Base-by-base conservation (phyloP, 2,888 invertebrate genomes). In the Acanthosepion lycidas region DNA sequence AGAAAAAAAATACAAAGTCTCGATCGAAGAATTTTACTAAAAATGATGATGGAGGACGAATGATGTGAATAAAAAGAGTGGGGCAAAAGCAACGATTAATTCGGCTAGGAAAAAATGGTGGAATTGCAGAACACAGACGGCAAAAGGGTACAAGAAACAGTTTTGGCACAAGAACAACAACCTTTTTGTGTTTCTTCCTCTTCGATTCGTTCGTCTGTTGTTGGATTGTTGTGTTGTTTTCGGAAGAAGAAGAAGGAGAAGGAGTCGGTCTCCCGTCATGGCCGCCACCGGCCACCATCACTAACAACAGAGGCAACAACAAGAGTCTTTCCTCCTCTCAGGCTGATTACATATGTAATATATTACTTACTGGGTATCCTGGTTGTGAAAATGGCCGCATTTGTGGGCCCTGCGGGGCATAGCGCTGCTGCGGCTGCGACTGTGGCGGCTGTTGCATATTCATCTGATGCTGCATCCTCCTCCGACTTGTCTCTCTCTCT, bases 371-470 rank as follows among this genome's bases (percentile, higher is more conserved):
- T 64, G 96, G 95, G 92, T 96, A 96, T 93, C 96, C 96, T 51
- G 96, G 95, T 95, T 96, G 96, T 91, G 95, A 95, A 95, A 95
- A 96, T n/a, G 96, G 96, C 93, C 96, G 95, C 96, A 96, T 96
- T 26, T 95, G 96, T 91, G 96, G 96, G 49, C 96, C 96, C 91
- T 95, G 96, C 6, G 95, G 95, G 6, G 96, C 95, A 94, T 95
- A 96, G 93, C 96, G 94, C 94, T 96, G 94, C 28, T 95, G 95
- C 42, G 94, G 96, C 94, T 95, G 96, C 94, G 48, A 51, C 23
- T 92, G 93, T 95, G 93, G 95, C 95, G 48, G 95, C 95, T 94
- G 95, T 95, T 91, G 95, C 95, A 94, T 95, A 95, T 91, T 95
- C 96, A 42, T 95, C 95, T 94, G 94, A 28, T 64, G 94, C 59